Conservation (phyloP, 2,113 vertebrate genomes). For the Hemicordylus capensis region DNA sequence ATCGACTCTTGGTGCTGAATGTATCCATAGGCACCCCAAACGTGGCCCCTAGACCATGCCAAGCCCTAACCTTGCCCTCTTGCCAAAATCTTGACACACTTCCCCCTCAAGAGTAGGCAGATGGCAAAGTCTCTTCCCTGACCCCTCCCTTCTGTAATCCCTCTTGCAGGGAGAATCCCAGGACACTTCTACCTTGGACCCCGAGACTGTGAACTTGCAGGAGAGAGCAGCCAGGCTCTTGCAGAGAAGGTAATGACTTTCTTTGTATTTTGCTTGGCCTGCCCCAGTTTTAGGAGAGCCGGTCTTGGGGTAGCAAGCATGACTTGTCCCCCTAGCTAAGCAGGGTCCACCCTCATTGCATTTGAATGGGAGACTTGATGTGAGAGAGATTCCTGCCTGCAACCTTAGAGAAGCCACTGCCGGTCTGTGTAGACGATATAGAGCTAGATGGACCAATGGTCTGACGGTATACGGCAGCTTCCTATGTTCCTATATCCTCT, state of each 20-base stretch:
- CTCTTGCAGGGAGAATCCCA: slow-evolving; percentile 64
- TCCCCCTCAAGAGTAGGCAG: neutral
- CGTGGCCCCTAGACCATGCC: too few species aligned
- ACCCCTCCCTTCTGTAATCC: neutral
- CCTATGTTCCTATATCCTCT: too few species aligned
- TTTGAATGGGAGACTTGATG: too few species aligned
- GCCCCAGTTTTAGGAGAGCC: too few species aligned
- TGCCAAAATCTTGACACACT: neutral
- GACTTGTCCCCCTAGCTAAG: neutral
- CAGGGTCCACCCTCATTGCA: too few species aligned
- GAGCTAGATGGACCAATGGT: too few species aligned
- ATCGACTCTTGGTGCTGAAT: neutral
- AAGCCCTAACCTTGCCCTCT: too few species aligned
- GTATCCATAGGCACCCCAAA: neutral
- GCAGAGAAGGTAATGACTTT: slow-evolving; percentile 74
- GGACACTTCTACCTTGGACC: slow-evolving; percentile 73
- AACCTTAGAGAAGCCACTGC: too few species aligned
- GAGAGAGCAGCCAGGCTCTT: slow-evolving; percentile 79
- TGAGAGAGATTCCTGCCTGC: too few species aligned
- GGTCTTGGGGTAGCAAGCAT: neutral
- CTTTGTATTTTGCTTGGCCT: neutral
- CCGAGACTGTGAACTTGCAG: slow-evolving; percentile 81
- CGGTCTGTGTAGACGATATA: too few species aligned
- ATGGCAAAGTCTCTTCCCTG: neutral
- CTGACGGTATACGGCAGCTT: too few species aligned